A percentile compares a stretch with the other conserved stretches of the same genome.
These are phyloP conservation scores for Spea hammondii DNA, from an alignment of 2,797 vertebrate species.

Conservation along the genomic window DNA sequence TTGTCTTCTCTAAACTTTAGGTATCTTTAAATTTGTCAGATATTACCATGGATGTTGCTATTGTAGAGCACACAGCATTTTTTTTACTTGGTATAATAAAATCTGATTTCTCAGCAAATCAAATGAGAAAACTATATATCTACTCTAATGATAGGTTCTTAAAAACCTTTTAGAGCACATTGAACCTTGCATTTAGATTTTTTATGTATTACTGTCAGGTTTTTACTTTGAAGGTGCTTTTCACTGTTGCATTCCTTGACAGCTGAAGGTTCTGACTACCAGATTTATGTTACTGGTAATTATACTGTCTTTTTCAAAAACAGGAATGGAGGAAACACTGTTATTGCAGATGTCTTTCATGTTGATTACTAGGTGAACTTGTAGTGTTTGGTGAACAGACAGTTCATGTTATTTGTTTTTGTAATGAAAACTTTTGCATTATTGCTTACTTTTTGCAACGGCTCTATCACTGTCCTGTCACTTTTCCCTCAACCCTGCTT, in stretches of 20 bases:
- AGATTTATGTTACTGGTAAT: not conserved
- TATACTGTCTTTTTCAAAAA: not conserved
- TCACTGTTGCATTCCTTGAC: not conserved
- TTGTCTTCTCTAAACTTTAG: not conserved
- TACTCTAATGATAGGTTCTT: slow-evolving; percentile 5
- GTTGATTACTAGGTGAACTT: not conserved
- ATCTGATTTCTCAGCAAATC: not conserved
- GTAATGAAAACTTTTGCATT: too few relatives aligned
- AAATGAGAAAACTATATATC: slow-evolving; percentile 3
- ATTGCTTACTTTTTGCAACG: too few relatives aligned
- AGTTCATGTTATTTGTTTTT: too few relatives aligned
- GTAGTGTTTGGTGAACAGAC: too few relatives aligned
- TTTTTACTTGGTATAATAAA: not conserved
- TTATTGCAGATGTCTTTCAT: not conserved
- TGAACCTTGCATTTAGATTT: slow-evolving; percentile 3
- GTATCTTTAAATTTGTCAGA: not conserved
- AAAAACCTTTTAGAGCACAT: slow-evolving; percentile 10
- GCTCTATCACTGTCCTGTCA: too few relatives aligned
- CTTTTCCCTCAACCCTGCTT: too few relatives aligned
- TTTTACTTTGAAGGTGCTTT: not conserved
- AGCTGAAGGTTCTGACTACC: not conserved
- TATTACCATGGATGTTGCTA: not conserved
- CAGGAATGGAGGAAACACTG: not conserved
- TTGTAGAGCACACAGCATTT: not conserved
- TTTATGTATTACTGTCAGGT: not conserved